Evolutionary conservation across 2,113 vertebrate species (phyloP).

Genomic region (Lutjanus erythropterus): DNA sequence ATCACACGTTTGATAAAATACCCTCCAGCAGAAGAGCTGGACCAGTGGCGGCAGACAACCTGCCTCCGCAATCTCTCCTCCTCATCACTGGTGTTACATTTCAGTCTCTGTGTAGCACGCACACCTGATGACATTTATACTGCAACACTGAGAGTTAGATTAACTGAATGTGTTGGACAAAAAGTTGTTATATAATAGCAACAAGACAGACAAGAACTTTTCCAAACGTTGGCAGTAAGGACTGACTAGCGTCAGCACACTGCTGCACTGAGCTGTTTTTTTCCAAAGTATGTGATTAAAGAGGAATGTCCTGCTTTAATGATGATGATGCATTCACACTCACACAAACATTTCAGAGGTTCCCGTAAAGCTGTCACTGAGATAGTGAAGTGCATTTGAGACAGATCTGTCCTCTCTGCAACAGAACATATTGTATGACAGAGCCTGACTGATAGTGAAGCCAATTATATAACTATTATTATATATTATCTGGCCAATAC

Average conservation of each 20-base stretch:
- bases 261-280: constrained; percentile 2
- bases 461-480: too few species aligned
- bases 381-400: constrained; percentile 18
- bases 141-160: constrained; percentile 8
- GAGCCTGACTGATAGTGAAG: too few species aligned
- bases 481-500: too few species aligned
- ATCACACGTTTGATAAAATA: constrained; percentile 70
- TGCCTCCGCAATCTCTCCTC: constrained; percentile 47
- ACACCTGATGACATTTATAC: constrained; percentile 14
- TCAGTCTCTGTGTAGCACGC: constrained; percentile 14
- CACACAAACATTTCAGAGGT: constrained; percentile 45
- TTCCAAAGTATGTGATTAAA: constrained; percentile 61
- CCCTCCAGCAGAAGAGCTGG: constrained; percentile 49
- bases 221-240: constrained; percentile 15
- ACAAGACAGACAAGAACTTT: constrained; percentile 45
- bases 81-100: constrained; percentile 28
- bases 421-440: constrained; percentile 22
- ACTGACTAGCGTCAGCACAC: constrained; percentile 51
- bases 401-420: constrained; percentile 22
- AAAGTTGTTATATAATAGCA: constrained; percentile 35
- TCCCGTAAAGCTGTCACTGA: constrained; percentile 40
- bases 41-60: constrained; percentile 59
- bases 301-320: constrained; percentile 68
- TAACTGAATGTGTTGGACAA: neutral
- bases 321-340: constrained; percentile 63